Evolutionary conservation across 2,797 vertebrate genomes (phyloP).

Genomic region (Psittacula echo): DNA sequence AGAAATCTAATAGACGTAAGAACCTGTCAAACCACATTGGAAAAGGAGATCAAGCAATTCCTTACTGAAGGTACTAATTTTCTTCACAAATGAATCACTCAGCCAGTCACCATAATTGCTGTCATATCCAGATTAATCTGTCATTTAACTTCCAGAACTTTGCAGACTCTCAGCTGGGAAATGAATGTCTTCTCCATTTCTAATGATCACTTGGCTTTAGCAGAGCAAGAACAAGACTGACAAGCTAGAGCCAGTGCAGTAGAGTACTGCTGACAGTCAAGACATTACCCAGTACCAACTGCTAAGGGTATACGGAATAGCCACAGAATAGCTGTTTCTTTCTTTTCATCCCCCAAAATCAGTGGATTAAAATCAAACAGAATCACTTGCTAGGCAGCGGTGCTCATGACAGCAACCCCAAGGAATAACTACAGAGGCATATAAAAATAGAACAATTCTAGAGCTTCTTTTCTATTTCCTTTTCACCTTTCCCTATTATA

Average conservation of each 20-base stretch:
- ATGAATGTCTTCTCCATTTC: neutral
- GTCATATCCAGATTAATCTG: neutral
- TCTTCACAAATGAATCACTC: neutral
- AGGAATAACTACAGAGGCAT: neutral
- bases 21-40: neutral
- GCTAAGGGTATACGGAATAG: neutral
- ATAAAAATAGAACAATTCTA: neutral
- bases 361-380: neutral
- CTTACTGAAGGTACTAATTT: neutral
- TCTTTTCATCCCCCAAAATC: neutral
- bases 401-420: neutral
- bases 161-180: neutral
- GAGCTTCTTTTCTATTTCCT: neutral
- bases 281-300: neutral
- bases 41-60: neutral
- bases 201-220: neutral
- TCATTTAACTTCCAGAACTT: neutral
- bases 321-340: neutral
- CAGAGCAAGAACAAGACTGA: neutral
- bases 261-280: neutral
- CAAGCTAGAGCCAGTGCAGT: neutral
- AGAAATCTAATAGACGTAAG: neutral
- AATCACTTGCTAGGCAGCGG: neutral
- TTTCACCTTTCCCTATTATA: neutral
- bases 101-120: neutral